A percentile compares a stretch with the other conserved stretches of the same genome.
Evolutionary conservation across 2,113 vertebrate species (phyloP).

Genomic region (Podiceps cristatus): DNA sequence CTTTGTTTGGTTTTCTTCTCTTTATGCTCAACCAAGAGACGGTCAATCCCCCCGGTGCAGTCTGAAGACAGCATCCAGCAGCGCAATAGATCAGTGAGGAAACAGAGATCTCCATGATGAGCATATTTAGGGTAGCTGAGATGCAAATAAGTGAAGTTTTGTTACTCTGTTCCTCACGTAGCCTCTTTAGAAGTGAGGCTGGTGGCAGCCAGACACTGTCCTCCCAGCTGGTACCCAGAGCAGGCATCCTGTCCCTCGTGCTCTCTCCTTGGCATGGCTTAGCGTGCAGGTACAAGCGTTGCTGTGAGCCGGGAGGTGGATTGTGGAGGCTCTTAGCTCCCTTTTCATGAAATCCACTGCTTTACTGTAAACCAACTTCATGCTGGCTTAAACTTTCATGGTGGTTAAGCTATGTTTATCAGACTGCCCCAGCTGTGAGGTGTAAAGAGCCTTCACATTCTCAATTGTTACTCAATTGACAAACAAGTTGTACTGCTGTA

Average conservation of each 20-base stretch:
- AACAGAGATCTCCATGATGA: neutral
- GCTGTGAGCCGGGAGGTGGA: neutral
- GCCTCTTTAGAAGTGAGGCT: neutral
- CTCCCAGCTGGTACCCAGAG: neutral
- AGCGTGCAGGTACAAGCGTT: accelerated
- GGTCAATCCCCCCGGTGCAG: neutral
- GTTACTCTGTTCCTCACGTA: neutral
- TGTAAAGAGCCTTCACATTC: neutral
- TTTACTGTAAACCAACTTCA: constrained; percentile 13
- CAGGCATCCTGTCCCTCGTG: neutral
- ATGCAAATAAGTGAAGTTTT: neutral
- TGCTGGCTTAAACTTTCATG: neutral
- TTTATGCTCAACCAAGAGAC: neutral
- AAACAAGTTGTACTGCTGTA: neutral
- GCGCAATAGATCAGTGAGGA: neutral
- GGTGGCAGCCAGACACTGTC: neutral
- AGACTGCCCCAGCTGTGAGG: constrained; percentile 9
- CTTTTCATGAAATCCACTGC: neutral
- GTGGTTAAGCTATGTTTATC: neutral
- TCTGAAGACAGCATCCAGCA: neutral
- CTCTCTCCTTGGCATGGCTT: neutral
- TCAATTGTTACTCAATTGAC: neutral
- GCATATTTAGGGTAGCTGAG: neutral
- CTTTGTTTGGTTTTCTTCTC: neutral
- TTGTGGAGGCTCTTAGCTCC: neutral